These are phyloP conservation scores for Leguminivora glycinivorella DNA, from an alignment of 1,140 invertebrate species.

Conservation along the genomic window DNA sequence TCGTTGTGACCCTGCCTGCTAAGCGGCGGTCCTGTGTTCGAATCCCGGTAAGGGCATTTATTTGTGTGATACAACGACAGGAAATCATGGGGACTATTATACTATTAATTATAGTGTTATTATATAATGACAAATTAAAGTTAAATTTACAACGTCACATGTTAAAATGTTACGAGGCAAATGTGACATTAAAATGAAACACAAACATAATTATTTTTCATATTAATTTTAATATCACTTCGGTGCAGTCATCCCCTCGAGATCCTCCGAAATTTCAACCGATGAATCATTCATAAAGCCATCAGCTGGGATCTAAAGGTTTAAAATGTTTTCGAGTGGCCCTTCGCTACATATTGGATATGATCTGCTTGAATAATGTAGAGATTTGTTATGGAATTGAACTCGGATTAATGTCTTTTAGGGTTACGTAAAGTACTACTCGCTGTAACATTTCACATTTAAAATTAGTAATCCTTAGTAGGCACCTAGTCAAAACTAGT, in stretches of 20 bases:
- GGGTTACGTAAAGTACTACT: not conserved
- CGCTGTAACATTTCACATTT: not conserved
- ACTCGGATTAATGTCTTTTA: not conserved
- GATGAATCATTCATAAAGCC: conserved; percentile 15
- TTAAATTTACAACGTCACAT: not conserved
- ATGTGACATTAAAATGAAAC: not conserved
- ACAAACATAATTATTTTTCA: not conserved
- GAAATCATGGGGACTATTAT: no score
- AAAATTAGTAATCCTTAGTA: no score
- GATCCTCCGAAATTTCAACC: not conserved
- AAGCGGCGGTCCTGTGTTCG: no score
- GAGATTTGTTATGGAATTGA: not conserved
- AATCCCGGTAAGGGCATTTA: no score
- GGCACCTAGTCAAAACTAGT: no score
- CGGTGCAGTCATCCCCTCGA: not conserved
- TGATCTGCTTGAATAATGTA: not conserved
- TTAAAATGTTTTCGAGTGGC: conserved; percentile 1
- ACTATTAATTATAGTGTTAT: no score
- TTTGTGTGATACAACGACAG: no score
- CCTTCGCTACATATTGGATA: not conserved
- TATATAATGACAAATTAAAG: no score
- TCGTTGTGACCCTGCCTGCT: no score
- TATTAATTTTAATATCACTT: not conserved
- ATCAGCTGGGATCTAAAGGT: conserved; percentile 1
- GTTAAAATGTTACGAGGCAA: not conserved